Percentiles rank a stretch among this genome's conserved stretches.
phyloP scores from a whole-genome alignment of 1,140 invertebrate genomes.

The Venturia canescens region DNA sequence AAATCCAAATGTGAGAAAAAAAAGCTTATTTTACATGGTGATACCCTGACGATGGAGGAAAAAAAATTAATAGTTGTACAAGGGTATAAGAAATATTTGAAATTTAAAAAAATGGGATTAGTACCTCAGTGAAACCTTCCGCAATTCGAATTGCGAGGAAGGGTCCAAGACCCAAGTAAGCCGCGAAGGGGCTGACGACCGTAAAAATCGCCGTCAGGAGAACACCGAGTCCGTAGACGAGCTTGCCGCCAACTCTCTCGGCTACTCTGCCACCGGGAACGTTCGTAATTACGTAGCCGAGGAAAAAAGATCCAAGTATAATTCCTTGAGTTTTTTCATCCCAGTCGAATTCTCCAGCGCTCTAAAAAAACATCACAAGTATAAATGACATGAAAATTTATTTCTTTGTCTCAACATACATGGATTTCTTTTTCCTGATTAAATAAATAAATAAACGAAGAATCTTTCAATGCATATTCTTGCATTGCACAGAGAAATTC shows the following conservation, averaged over 20 bases:
- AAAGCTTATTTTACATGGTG: no score
- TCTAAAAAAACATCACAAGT: conserved; percentile 69
- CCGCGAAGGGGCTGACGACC: conserved; percentile 84
- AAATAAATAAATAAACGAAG: no score
- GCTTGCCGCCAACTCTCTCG: conserved; percentile 87
- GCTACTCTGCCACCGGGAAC: conserved; percentile 90
- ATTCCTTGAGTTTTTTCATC: conserved; percentile 86
- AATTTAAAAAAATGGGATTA: no score
- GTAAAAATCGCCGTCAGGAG: conserved; percentile 88
- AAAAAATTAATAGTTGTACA: no score
- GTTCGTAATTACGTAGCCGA: conserved; percentile 92
- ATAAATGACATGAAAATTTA: no score
- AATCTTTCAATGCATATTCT: no score
- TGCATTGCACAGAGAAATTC: no score
- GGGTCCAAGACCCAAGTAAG: conserved; percentile 82
- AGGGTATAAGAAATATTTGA: no score
- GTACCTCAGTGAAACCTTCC: conserved; percentile 92
- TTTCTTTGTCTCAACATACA: no score
- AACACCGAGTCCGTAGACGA: conserved; percentile 87
- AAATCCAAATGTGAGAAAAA: no score
- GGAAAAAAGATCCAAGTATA: conserved; percentile 91
- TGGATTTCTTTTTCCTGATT: no score
- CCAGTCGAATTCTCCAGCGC: conserved; percentile 87
- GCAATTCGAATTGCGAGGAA: conserved; percentile 88
- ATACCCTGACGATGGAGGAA: no score